Base-by-base conservation (phyloP, 2,797 vertebrate species). In the Lepilemur septentrionalis region DNA sequence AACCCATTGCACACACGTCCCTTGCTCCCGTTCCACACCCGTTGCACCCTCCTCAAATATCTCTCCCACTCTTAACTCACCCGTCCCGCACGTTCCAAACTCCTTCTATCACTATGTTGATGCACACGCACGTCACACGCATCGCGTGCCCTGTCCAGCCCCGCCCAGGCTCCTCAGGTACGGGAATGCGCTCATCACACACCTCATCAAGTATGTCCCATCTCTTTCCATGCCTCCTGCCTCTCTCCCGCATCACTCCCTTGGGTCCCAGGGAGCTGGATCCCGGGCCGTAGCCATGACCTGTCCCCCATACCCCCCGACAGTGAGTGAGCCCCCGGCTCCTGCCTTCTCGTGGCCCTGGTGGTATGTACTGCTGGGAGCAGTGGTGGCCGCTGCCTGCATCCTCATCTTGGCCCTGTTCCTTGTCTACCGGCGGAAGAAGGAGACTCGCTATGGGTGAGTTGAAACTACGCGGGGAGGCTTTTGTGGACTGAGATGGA, bases 391-490 rank as follows among this genome's bases (percentile, higher is more conserved):
- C 0, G 96, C 99, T 28, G 98, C 99, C 93, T 98, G 99, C 4
- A 98, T 99, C 20, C 98, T 99, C 93, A 98, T 99, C 95, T 97
- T 99, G 98, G 98, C 98, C 43, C 97, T 99, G 87, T 99, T 99
- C 85, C 98, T 99, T 95, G 98, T 99, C 89, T 99, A 99, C 90
- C 98, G 98, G 85, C 98, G 99, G 61, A 98, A 98, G 95, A 99
- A 99, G 97, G 99, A 99, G 98, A 99, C 99, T 0, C 99, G 99
- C 5, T 99, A 99, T 0, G 99, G 99, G 99, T 99, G 98, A 97
- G 99, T 98, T 57, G 70, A 52, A 67, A 28, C 28, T 2, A 4
- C 2, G 0, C 1, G 32, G 38, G 73, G 38, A 85, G 52, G 59
- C 7, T 43, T 25, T 3, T 2, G 4, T 69, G 69, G 69, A 63